Base-by-base conservation (phyloP, 92 coral and sea anemone genomes). In the Meandrina meandrites region DNA sequence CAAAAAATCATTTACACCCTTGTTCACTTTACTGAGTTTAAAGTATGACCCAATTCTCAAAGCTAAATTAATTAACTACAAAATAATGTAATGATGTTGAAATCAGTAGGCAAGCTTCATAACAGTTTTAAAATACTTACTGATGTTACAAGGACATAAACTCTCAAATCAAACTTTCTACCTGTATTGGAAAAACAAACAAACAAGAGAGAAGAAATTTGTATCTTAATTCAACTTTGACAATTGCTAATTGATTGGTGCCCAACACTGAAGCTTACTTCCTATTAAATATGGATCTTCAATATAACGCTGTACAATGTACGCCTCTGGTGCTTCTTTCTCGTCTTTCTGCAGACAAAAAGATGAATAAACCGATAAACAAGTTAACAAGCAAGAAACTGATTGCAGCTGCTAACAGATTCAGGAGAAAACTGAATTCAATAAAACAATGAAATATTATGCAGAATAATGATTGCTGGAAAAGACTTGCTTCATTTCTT, bases 251-350 rank as follows among this genome's bases (percentile, higher is more conserved):
- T 40, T 66, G 34, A 66, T 12, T 66, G n/a, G 16, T 17, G 48
- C 22, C 64, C 15, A 76, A 45, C 11, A 4, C 18, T 48, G 15
- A 0, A 31, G 42, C 85, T 53, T 89, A 97, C 99, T 96, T 87
- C 99, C 99, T 75, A 97, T 92, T 78, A 96, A 85, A 81, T 92
- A 96, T 3, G 99, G 99, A 83, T 96, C 89, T 66, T 96, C 99
- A 48, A 96, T 88, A 89, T 96, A 96, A 73, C 99, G 88, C 80
- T 96, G 99, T 17, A 96, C 99, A 48, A 96, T 88, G 82, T 96
- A 96, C 14, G 99, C 94, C 82, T 96, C 99, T 6, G 98, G 96
- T 19, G 95, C 86, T 81, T 96, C 99, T 80, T 91, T 93, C 81
- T 96, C 99, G 69, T 96, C 99, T 87, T 92, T 96, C 95, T 94